Conservation (phyloP, 2,113 vertebrate genomes). For the Hemicordylus capensis region DNA sequence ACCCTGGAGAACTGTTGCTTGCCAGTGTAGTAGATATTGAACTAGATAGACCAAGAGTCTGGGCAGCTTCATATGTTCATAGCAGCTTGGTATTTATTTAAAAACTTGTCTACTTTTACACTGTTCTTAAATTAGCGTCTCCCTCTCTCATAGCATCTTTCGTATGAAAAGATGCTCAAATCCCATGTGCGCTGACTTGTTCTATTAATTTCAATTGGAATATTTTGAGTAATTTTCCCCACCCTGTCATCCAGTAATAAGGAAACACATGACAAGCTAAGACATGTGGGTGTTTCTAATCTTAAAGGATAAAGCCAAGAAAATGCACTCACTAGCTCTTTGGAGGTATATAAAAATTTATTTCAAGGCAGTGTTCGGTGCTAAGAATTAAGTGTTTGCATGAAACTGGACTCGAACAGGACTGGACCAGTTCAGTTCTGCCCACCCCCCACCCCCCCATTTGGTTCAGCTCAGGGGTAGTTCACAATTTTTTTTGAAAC, state of each 20-base stretch:
- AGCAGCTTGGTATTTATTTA: not conserved
- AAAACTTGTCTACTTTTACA: not conserved
- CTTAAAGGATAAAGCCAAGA: not conserved
- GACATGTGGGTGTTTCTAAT: not conserved
- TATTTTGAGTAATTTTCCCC: not conserved
- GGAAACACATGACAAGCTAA: not conserved
- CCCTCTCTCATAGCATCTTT: not conserved
- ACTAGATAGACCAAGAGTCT: too few relatives aligned
- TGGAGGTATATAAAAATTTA: not conserved
- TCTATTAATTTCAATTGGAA: too few relatives aligned
- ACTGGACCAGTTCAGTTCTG: too few relatives aligned
- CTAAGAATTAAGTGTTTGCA: too few relatives aligned
- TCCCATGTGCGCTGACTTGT: too few relatives aligned
- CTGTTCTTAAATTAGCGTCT: not conserved
- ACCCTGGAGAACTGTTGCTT: too few relatives aligned
- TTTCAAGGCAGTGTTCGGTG: not conserved
- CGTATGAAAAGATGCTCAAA: not conserved
- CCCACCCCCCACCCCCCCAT: too few relatives aligned
- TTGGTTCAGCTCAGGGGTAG: too few relatives aligned
- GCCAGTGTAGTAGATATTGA: too few relatives aligned
- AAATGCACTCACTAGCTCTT: not conserved
- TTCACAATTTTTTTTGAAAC: too few relatives aligned
- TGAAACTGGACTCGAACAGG: too few relatives aligned
- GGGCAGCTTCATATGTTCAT: too few relatives aligned
- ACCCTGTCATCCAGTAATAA: not conserved